Percentiles rank a stretch among this genome's conserved stretches.
These are phyloP conservation scores for Drosophila pectinifera DNA, from an alignment of 1,140 invertebrate species.

Conservation along the genomic window DNA sequence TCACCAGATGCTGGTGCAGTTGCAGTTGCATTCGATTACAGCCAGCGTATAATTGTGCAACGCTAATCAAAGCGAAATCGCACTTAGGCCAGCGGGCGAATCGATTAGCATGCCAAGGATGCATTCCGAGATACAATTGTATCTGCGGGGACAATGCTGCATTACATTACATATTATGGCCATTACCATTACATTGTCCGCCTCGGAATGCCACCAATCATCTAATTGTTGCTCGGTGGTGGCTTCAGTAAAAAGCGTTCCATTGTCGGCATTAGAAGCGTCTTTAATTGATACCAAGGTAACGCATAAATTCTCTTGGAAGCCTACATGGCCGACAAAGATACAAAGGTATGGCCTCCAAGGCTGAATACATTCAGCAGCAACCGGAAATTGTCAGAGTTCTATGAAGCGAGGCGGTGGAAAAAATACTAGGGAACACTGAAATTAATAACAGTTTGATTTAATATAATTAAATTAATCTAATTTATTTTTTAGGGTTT, in stretches of 20 bases:
- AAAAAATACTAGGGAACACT: background rate
- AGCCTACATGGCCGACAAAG: slow-evolving; percentile 11
- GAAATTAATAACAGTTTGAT: background rate
- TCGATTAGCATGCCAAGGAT: slow-evolving; percentile 52
- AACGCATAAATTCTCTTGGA: slow-evolving; percentile 35
- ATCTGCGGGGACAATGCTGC: slow-evolving; percentile 7
- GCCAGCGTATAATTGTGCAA: slow-evolving; percentile 46
- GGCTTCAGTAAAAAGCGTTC: background rate
- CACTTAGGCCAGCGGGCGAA: slow-evolving; percentile 34
- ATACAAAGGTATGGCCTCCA: slow-evolving; percentile 7
- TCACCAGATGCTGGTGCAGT: slow-evolving; percentile 11
- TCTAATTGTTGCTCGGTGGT: background rate
- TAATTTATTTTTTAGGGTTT: background rate
- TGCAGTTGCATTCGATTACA: slow-evolving; percentile 43
- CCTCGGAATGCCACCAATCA: slow-evolving; percentile 5
- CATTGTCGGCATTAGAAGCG: slow-evolving; percentile 4
- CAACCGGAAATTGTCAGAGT: slow-evolving; percentile 52
- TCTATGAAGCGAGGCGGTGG: background rate
- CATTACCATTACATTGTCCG: slow-evolving; percentile 35
- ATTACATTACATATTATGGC: slow-evolving; percentile 40
- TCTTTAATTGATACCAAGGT: slow-evolving; percentile 51
- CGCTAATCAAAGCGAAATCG: slow-evolving; percentile 51
- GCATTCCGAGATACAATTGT: slow-evolving; percentile 27
- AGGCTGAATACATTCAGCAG: slow-evolving; percentile 16
- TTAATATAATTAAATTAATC: background rate